Percentiles rank a stretch among this genome's conserved stretches.
These are phyloP conservation scores for Tetraodon nigroviridis DNA, from an alignment of 2,113 vertebrate species.

Conservation along the genomic window DNA sequence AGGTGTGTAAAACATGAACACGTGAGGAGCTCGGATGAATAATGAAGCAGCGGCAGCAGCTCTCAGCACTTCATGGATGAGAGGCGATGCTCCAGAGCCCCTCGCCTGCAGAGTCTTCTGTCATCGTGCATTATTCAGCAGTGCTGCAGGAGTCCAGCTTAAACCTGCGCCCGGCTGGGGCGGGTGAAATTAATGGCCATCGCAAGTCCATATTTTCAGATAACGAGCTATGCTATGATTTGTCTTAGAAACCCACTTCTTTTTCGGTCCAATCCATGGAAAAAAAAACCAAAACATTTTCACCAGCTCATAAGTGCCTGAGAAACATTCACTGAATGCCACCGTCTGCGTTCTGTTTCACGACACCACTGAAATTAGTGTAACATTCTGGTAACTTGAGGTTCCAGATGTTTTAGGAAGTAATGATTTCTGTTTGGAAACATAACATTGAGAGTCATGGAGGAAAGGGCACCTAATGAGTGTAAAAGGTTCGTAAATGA, in stretches of 20 bases:
- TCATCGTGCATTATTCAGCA: slow-evolving; percentile 58
- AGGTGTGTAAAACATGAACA: slow-evolving; percentile 47
- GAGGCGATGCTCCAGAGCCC: slow-evolving; percentile 35
- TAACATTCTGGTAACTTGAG: slow-evolving; percentile 24
- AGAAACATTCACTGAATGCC: slow-evolving; percentile 12
- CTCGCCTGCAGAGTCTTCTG: slow-evolving; percentile 38
- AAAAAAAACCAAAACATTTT: slow-evolving; percentile 15
- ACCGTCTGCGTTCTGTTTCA: slow-evolving; percentile 25
- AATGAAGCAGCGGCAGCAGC: slow-evolving; percentile 19
- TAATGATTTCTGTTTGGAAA: slow-evolving; percentile 28
- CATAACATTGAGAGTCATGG: slow-evolving; percentile 32
- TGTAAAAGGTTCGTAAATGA: slow-evolving; percentile 43
- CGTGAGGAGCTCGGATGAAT: slow-evolving; percentile 37
- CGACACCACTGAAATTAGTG: slow-evolving; percentile 31
- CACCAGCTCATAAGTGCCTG: slow-evolving; percentile 7
- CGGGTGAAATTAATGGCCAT: slow-evolving; percentile 41
- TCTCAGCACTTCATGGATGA: slow-evolving; percentile 20
- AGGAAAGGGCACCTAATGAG: slow-evolving; percentile 28
- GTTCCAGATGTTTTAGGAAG: slow-evolving; percentile 47
- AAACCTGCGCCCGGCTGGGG: slow-evolving; percentile 38
- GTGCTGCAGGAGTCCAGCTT: slow-evolving; percentile 21
- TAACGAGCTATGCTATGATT: slow-evolving; percentile 3
- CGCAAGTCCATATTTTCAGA: slow-evolving; percentile 33
- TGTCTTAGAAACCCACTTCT: neutral
- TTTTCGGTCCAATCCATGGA: slow-evolving; percentile 20